Base-by-base conservation (phyloP, 2,797 vertebrate genomes). In the Amphiprion clarkii region DNA sequence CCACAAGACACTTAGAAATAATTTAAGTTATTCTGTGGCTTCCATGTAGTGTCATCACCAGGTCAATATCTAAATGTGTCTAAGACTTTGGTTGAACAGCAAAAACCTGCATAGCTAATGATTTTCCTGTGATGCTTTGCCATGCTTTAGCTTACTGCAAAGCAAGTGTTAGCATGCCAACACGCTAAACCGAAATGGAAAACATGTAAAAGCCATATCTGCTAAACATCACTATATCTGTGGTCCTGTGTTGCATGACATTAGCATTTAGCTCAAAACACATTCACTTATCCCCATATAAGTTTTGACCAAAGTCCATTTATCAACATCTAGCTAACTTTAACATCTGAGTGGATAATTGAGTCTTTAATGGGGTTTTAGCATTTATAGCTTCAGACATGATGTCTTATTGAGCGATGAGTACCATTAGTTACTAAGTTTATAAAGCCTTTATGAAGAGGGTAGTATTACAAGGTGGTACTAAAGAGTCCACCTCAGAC, bases 381-480 rank as follows among this genome's bases (percentile, higher is more conserved):
- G 19, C 10, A 29, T 42, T 56, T 31, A 25, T 42, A 42, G 33
- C n/a, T 39, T 7, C 3, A 52, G 13, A 52, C 21, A 51, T 31
- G 9, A 53, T 58, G 33, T 0, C 17, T 31, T 44, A 4, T 55
- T 36, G 21, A n/a, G 19, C 9, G n/a, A 48, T n/a, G 17, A 48
- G 19, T n/a, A 9, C 8, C 19, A 48, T 19, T 19, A 9, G 17
- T 39, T 12, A 11, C 7, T 11, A 39, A 1, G 7, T 19, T 48
- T n/a, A 48, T n/a, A 17, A 8, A n/a, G 10, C 44, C 42, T 27
- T 1, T 33, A 58, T 58, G 67, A 64, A 29, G 21, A 7, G 2
- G 13, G 31, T 62, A 23, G 9, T 51, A 51, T 46, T 58, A 51
- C 64, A 40, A 78, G 53, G 11, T 39, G 53, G 48, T 51, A 17